phyloP scores from a whole-genome alignment of 2,797 vertebrate genomes.

The Trachops cirrhosus region DNA sequence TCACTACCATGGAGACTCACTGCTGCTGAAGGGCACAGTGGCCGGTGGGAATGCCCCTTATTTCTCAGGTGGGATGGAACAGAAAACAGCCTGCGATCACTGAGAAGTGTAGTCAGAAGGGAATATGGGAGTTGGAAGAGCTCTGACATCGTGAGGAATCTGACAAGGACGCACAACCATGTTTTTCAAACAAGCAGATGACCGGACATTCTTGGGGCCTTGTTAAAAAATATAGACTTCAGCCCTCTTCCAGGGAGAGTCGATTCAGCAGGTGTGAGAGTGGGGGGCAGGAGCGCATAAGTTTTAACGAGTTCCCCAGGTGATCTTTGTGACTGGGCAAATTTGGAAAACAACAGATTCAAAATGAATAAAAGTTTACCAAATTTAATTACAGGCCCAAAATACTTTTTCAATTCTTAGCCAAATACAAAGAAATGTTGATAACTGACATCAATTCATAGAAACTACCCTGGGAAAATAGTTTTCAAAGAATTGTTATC shows the following conservation, averaged over 20 bases:
- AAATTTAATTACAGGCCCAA: background rate
- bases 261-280: background rate
- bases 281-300: background rate
- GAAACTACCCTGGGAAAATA: slow-evolving; percentile 45
- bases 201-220: background rate
- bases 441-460: background rate
- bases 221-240: background rate
- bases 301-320: background rate
- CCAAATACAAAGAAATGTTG: slow-evolving; percentile 5
- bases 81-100: background rate
- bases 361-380: slow-evolving; percentile 26
- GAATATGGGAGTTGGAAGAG: background rate
- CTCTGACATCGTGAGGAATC: background rate
- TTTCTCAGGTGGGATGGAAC: background rate
- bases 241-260: background rate
- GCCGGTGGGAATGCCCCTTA: background rate
- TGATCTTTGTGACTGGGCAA: background rate
- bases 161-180: background rate
- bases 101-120: background rate
- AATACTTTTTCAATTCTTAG: slow-evolving; percentile 26
- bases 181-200: slow-evolving; percentile 18
- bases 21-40: background rate
- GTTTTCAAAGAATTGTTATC: background rate
- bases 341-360: background rate
- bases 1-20: background rate